A percentile compares a stretch with the other conserved stretches of the same genome.
These are phyloP conservation scores for Enteromius radiatus DNA, from an alignment of 2,797 vertebrate genomes.

Conservation along the genomic window DNA sequence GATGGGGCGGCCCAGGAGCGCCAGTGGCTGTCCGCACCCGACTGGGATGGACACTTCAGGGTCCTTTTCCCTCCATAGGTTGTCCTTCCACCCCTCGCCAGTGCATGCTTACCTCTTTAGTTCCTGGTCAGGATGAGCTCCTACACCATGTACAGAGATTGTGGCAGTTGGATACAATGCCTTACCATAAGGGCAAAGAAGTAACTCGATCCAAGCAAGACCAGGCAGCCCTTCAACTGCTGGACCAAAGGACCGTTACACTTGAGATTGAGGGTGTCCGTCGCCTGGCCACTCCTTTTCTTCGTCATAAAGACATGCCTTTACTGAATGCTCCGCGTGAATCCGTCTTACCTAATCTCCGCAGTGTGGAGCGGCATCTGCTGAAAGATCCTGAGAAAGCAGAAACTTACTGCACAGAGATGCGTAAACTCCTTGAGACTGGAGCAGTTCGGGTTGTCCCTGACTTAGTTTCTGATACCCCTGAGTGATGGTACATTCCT, in stretches of 20 bases:
- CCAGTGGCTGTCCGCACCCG: constrained; percentile 4
- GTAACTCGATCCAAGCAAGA: constrained; percentile 2
- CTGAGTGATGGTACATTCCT: background rate
- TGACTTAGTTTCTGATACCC: background rate
- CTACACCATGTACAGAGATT: constrained; percentile 17
- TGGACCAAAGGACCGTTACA: too few relatives aligned
- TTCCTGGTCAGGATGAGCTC: background rate
- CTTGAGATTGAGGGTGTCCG: too few relatives aligned
- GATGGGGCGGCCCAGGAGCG: background rate
- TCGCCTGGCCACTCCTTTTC: too few relatives aligned
- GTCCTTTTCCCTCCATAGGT: background rate
- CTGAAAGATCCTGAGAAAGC: background rate
- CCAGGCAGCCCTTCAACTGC: background rate
- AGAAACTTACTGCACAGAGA: background rate
- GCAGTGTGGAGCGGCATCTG: too few relatives aligned
- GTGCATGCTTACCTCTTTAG: background rate
- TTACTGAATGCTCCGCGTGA: too few relatives aligned
- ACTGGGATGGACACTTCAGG: background rate
- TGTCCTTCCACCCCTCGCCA: background rate
- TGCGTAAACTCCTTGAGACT: background rate
- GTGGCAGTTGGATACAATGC: constrained; percentile 18
- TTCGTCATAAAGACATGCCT: too few relatives aligned
- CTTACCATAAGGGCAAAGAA: background rate
- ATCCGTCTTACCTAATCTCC: too few relatives aligned
- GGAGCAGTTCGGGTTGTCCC: background rate